Evolutionary conservation across 2,113 vertebrate species (phyloP), one percentile per base, ranked within the genome.

Genomic region (Illadopsis cleaveri): DNA sequence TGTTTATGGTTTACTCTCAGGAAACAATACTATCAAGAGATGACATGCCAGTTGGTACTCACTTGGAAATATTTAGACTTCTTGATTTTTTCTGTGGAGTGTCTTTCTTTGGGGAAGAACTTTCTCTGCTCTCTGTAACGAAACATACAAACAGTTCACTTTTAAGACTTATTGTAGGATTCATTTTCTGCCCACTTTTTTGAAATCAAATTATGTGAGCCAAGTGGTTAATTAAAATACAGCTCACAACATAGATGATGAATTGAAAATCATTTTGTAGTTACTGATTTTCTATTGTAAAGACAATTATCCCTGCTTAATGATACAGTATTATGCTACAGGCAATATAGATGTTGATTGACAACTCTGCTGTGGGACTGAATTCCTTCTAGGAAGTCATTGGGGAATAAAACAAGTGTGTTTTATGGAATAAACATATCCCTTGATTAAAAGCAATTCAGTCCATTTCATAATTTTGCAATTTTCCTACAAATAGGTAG

Each of bases 231-330:
- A 87, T 76, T 40, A 78, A 82, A 87, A 71, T 87, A 53, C n/a
- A 80, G 15, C 56, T 94, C 57, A 87, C 38, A 82, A 37, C 25
- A 45, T 12, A 79, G 53, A 85, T 47, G 44, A 72, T 93, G 44
- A 56, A 45, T 76, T 91, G n/a, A 82, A 90, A 91, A 65, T 94
- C 0, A 48, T 82, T 82, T 83, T 61, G 23, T 60, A n/a, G 61
- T 75, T 81, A 76, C 56, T 76, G 61, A 82, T 97, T 91, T 95
- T 60, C 53, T 87, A 21, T 90, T 86, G 53, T 91, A 62, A 84
- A 90, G 50, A 42, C 86, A 86, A 65, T 51, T 91, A 91, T 23
- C 56, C 18, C 25, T 81, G 23, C 37, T 37, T 90, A 89, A 90
- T 87, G 61, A 69, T 72, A 71, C 1, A 47, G 38, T 82, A 33